A percentile compares a stretch with the other conserved stretches of the same genome.
Conservation (phyloP, 2,113 vertebrate species). For the Paramormyrops kingsleyae region DNA sequence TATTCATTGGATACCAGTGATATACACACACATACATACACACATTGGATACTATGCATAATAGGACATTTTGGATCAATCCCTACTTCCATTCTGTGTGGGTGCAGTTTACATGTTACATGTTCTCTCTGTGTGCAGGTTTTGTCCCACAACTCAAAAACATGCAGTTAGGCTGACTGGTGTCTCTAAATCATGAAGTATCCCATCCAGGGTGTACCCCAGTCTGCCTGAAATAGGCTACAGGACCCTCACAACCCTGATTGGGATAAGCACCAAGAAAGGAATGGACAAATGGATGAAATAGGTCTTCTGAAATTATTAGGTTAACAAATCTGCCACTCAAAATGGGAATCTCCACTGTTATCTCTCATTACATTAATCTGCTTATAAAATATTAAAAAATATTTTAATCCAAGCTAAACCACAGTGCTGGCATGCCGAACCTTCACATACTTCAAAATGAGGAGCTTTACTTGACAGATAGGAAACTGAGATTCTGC, state of each 20-base stretch:
- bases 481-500: neutral
- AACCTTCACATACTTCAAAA: neutral
- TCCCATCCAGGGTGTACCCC: neutral
- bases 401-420: neutral
- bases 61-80: neutral
- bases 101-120: neutral
- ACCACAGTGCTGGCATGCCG: neutral
- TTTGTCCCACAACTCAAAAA: neutral
- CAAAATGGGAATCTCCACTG: neutral
- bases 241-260: neutral
- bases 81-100: neutral
- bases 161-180: too few relatives aligned
- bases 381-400: neutral
- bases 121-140: neutral
- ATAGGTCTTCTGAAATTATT: neutral
- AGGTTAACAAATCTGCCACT: neutral
- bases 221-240: neutral
- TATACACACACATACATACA: neutral
- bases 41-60: too few relatives aligned
- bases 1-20: neutral
- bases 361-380: neutral
- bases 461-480: neutral
- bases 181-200: neutral
- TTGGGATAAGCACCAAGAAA: neutral
- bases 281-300: neutral